Conservation (phyloP, 2,888 invertebrate genomes). For the Andrena hattorfiana region DNA sequence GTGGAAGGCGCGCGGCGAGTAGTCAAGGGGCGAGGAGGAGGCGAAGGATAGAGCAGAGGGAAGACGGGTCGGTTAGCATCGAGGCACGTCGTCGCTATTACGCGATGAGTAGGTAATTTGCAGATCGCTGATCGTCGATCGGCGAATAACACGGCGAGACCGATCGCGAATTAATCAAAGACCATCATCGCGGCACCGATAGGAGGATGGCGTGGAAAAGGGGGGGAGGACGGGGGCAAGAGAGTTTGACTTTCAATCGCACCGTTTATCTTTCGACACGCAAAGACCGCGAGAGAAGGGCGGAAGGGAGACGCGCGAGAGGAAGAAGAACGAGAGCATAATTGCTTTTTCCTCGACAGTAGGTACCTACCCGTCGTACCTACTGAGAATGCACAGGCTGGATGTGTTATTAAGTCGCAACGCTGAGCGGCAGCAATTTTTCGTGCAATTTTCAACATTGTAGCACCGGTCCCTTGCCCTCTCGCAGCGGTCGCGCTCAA, state of each 20-base stretch:
- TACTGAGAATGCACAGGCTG: background rate
- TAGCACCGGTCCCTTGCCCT: background rate
- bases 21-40: slow-evolving; percentile 33
- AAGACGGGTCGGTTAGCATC: slow-evolving; percentile 48
- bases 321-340: background rate
- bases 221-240: background rate
- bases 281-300: background rate
- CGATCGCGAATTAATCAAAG: slow-evolving; percentile 83
- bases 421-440: slow-evolving; percentile 8
- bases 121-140: slow-evolving; percentile 77
- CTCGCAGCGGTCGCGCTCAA: background rate
- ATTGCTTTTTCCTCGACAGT: slow-evolving; percentile 22
- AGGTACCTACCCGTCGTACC: slow-evolving; percentile 5
- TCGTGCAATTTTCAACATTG: slow-evolving; percentile 28
- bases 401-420: slow-evolving; percentile 40
- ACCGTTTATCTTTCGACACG: slow-evolving; percentile 36
- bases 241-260: slow-evolving; percentile 32
- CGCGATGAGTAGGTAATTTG: slow-evolving; percentile 83
- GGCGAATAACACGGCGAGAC: slow-evolving; percentile 72
- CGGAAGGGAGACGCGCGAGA: background rate
- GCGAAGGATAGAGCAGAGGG: slow-evolving; percentile 15
- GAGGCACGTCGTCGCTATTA: slow-evolving; percentile 82
- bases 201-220: background rate
- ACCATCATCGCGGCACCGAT: slow-evolving; percentile 74
- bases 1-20: background rate